These are phyloP conservation scores for Discoglossus pictus DNA, from an alignment of 2,797 vertebrate genomes.

Conservation along the genomic window DNA sequence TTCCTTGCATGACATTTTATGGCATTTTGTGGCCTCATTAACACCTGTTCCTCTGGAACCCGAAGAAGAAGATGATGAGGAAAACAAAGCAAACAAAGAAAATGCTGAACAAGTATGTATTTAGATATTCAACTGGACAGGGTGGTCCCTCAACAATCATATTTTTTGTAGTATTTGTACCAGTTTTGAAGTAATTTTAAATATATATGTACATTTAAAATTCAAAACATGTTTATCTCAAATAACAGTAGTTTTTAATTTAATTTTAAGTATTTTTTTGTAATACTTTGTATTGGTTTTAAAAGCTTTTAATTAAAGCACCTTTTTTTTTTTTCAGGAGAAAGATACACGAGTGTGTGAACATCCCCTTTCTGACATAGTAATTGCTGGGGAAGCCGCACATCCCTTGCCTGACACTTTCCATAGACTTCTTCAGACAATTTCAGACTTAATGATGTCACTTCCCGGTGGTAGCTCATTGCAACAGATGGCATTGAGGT, in stretches of 20 bases:
- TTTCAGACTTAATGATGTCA: conserved; percentile 99
- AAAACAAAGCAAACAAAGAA: conserved; percentile 95
- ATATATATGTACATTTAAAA: too few relatives aligned
- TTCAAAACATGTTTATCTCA: too few relatives aligned
- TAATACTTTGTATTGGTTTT: background rate
- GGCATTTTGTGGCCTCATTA: conserved; percentile 98
- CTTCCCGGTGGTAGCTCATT: conserved; percentile 95
- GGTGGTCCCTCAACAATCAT: too few relatives aligned
- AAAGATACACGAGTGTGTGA: conserved; percentile 96
- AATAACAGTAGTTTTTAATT: too few relatives aligned
- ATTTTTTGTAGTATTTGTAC: too few relatives aligned
- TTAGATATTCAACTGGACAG: too few relatives aligned
- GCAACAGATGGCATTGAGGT: conserved; percentile 98
- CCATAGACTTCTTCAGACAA: conserved; percentile 96
- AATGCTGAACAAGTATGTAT: conserved; percentile 84
- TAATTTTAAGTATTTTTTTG: background rate
- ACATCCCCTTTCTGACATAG: conserved; percentile 95
- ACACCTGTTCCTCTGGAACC: conserved; percentile 92
- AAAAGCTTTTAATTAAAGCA: background rate
- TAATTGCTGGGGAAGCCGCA: conserved; percentile 96
- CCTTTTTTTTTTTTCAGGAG: conserved; percentile 72
- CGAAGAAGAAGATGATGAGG: conserved; percentile 96
- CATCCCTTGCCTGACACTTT: conserved; percentile 97
- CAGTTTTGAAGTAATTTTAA: too few relatives aligned
- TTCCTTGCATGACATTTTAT: conserved; percentile 95